phyloP scores from a whole-genome alignment of 2,888 invertebrate species.

The Aricia artaxerxes region DNA sequence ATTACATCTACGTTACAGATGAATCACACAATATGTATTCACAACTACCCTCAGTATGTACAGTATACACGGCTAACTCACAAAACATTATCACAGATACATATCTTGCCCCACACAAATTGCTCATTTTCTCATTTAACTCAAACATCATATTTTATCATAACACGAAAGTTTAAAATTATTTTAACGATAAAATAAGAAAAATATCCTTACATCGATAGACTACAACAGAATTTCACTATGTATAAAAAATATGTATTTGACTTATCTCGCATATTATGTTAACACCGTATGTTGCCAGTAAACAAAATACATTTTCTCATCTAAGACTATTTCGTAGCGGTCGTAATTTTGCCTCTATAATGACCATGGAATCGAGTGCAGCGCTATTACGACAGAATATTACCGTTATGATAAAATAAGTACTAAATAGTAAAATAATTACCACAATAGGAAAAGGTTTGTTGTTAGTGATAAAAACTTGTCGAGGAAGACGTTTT shows the following conservation, averaged over 20 bases:
- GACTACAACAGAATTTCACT: slow-evolving; percentile 14
- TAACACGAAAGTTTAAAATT: background rate
- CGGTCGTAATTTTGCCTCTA: background rate
- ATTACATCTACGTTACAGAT: slow-evolving; percentile 28
- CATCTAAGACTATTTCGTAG: background rate
- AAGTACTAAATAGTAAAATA: slow-evolving; percentile 21
- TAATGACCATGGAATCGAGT: background rate
- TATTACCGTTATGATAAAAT: slow-evolving; percentile 1
- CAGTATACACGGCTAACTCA: slow-evolving; percentile 55
- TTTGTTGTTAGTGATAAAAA: slow-evolving; percentile 20
- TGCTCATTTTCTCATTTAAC: slow-evolving; percentile 27
- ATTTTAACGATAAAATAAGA: slow-evolving; percentile 8
- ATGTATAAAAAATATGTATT: slow-evolving; percentile 18
- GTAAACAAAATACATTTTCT: slow-evolving; percentile 12
- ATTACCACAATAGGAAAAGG: background rate
- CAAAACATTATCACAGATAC: slow-evolving; percentile 72
- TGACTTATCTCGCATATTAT: background rate
- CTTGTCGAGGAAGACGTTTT: slow-evolving; percentile 24
- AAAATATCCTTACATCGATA: slow-evolving; percentile 15
- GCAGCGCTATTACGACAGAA: slow-evolving; percentile 12
- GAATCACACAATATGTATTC: slow-evolving; percentile 32
- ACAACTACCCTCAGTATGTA: slow-evolving; percentile 47
- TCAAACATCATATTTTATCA: background rate
- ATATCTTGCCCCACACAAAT: slow-evolving; percentile 55
- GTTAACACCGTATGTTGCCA: slow-evolving; percentile 12